A percentile compares a stretch with the other conserved stretches of the same genome.
Conservation (phyloP, 2,888 invertebrate species). For the Rotaria sp. region DNA sequence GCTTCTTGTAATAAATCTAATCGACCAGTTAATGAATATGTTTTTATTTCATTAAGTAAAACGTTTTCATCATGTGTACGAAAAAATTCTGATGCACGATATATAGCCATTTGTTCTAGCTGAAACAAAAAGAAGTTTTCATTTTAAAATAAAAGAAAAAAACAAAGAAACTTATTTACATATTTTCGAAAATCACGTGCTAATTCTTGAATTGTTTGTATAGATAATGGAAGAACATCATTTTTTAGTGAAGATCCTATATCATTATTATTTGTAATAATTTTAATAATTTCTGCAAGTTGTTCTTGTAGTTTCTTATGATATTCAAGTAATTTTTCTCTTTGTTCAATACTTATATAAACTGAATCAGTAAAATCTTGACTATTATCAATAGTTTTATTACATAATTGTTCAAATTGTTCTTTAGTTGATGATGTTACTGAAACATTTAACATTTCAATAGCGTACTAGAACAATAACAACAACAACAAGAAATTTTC, state of each 20-base stretch:
- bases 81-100: constrained; percentile 72
- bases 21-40: constrained; percentile 70
- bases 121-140: constrained; percentile 48
- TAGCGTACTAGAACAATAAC: constrained; percentile 61
- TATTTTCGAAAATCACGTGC: constrained; percentile 21
- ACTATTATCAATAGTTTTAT: constrained; percentile 69
- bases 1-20: constrained; percentile 83
- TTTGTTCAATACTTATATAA: constrained; percentile 90
- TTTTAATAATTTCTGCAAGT: neutral
- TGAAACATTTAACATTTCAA: constrained; percentile 77
- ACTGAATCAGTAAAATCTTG: constrained; percentile 97
- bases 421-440: constrained; percentile 52
- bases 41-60: constrained; percentile 63
- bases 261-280: neutral
- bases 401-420: constrained; percentile 16
- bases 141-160: neutral
- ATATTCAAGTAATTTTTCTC: constrained; percentile 57
- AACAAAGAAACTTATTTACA: neutral
- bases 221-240: constrained; percentile 1
- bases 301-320: constrained; percentile 30
- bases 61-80: constrained; percentile 56
- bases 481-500: constrained; percentile 15
- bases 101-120: constrained; percentile 73
- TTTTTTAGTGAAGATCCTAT: neutral
- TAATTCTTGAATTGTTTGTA: constrained; percentile 7